phyloP scores from a whole-genome alignment of 2,113 vertebrate genomes.

The Malaclemys terrapin region DNA sequence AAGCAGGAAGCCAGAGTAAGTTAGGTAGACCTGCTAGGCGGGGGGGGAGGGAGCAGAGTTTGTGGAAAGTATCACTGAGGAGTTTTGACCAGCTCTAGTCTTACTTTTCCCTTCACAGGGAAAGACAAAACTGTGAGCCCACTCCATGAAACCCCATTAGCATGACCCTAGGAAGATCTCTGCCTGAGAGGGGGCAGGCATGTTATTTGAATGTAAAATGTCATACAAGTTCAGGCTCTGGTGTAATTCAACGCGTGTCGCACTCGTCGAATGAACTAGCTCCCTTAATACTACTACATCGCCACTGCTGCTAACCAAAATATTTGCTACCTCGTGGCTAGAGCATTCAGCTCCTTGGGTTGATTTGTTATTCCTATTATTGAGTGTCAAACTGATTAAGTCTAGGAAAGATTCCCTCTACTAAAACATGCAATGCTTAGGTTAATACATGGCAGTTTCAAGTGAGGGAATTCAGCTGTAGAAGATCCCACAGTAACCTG shows the following conservation, averaged over 20 bases:
- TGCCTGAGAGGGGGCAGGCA: background rate
- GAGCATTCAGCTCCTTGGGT: accelerated
- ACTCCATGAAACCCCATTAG: background rate
- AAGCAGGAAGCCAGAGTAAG: background rate
- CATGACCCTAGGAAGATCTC: background rate
- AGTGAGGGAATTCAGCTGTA: accelerated
- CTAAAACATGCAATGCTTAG: background rate
- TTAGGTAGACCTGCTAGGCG: background rate
- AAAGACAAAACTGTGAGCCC: background rate
- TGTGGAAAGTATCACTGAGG: no score
- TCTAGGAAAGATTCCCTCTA: background rate
- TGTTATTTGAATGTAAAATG: background rate
- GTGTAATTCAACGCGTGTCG: background rate
- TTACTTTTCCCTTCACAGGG: no score
- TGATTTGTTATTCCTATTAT: accelerated
- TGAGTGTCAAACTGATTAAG: background rate
- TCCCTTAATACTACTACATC: background rate
- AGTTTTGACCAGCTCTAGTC: background rate
- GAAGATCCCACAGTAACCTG: no score
- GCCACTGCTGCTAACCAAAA: no score
- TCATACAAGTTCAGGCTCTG: background rate
- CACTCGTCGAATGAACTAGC: background rate
- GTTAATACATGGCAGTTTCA: background rate
- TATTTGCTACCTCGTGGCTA: background rate
- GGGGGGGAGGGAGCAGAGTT: no score